A percentile compares a stretch with the other conserved stretches of the same genome.
These are phyloP conservation scores for Drosophila demipolita DNA, from an alignment of 2,888 invertebrate genomes.

Conservation along the genomic window DNA sequence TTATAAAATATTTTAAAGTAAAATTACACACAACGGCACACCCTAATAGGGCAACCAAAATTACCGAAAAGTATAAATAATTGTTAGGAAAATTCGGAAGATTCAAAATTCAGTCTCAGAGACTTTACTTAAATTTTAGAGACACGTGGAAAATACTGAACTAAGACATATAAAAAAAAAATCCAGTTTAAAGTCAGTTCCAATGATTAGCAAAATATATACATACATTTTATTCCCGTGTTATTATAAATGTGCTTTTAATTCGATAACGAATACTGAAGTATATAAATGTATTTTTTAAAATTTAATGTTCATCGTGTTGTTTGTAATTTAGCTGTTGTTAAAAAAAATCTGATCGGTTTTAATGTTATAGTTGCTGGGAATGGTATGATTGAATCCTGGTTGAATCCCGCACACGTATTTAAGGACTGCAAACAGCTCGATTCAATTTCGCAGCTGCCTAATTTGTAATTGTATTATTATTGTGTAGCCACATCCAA, in stretches of 20 bases:
- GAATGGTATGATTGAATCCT: constrained; percentile 23
- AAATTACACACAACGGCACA: constrained; percentile 57
- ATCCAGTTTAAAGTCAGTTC: constrained; percentile 1
- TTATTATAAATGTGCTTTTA: constrained; percentile 14
- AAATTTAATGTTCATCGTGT: constrained; percentile 48
- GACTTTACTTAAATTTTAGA: constrained; percentile 46
- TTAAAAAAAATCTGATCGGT: constrained; percentile 12
- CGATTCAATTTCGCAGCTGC: constrained; percentile 30
- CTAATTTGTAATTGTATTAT: constrained; percentile 52
- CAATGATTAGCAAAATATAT: not conserved
- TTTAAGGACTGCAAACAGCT: constrained; percentile 30
- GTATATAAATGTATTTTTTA: constrained; percentile 35
- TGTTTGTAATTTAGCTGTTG: constrained; percentile 50
- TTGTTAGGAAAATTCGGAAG: constrained; percentile 22
- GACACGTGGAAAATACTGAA: constrained; percentile 24
- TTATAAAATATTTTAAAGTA: constrained; percentile 52
- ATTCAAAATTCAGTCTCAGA: constrained; percentile 37
- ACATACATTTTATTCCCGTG: constrained; percentile 12
- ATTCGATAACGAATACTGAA: constrained; percentile 16
- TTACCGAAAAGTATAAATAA: constrained; percentile 19
- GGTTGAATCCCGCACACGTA: constrained; percentile 11
- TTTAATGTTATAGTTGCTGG: constrained; percentile 25
- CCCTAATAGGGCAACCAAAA: constrained; percentile 32
- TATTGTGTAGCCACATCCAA: constrained; percentile 75
- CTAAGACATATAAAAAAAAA: constrained; percentile 34